A percentile compares a stretch with the other conserved stretches of the same genome.
These are phyloP conservation scores for Sorex maritimensis DNA, from an alignment of 2,797 vertebrate genomes.

Conservation along the genomic window DNA sequence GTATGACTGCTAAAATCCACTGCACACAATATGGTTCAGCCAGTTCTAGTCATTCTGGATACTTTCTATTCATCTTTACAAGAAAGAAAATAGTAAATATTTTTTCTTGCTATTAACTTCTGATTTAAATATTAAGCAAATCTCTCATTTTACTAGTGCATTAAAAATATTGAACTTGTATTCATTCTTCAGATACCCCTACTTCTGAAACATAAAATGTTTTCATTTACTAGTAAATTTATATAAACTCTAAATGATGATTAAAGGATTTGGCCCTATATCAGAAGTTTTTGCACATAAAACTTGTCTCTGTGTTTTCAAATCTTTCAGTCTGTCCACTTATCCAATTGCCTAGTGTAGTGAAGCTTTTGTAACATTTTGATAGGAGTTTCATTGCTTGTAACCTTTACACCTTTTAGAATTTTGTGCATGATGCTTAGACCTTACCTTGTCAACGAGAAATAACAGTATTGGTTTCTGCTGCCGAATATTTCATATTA, in stretches of 20 bases:
- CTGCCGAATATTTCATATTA: conserved; percentile 71
- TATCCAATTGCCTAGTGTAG: conserved; percentile 57
- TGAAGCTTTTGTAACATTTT: conserved; percentile 65
- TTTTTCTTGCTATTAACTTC: neutral
- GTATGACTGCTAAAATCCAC: neutral
- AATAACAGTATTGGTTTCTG: conserved; percentile 66
- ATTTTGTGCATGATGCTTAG: conserved; percentile 63
- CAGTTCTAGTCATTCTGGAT: neutral
- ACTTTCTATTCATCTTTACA: neutral
- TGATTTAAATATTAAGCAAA: conserved; percentile 37
- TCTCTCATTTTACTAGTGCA: conserved; percentile 27
- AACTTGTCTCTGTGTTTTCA: conserved; percentile 56
- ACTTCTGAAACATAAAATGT: conserved; percentile 13
- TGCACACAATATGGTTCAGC: neutral
- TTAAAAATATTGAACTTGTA: neutral
- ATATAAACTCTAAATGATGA: conserved; percentile 67
- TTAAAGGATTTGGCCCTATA: conserved; percentile 63
- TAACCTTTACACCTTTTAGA: conserved; percentile 67
- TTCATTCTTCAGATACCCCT: neutral
- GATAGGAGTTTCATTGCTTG: conserved; percentile 59
- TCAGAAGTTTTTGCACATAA: conserved; percentile 62
- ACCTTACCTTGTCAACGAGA: conserved; percentile 73
- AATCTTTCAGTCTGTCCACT: conserved; percentile 53
- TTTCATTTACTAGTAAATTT: conserved; percentile 59
- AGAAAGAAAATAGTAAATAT: neutral